Percentiles rank a stretch among this genome's conserved stretches.
Conservation (phyloP, 2,797 vertebrate genomes). For the Scomberomorus guttatus region DNA sequence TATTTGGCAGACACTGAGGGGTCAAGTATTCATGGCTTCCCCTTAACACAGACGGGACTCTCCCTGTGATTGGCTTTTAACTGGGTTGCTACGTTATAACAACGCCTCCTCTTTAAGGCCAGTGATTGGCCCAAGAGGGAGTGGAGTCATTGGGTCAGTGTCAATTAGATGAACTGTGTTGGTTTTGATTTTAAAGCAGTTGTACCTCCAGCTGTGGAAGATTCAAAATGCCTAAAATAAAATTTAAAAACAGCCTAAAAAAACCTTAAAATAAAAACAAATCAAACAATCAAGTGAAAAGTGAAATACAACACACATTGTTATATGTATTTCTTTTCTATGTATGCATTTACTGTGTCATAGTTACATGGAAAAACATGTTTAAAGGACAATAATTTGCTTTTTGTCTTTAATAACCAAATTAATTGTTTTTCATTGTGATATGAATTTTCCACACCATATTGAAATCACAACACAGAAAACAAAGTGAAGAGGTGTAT, state of each 20-base stretch:
- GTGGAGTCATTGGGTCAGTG: neutral
- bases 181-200: conserved; percentile 18
- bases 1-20: neutral
- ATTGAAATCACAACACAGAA: neutral
- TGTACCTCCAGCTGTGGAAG: neutral
- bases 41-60: neutral
- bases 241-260: too few species aligned
- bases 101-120: conserved; percentile 20
- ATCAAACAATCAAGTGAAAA: neutral
- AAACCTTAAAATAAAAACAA: neutral
- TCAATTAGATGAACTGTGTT: conserved; percentile 9
- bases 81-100: conserved; percentile 29
- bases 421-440: too few species aligned
- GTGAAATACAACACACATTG: neutral
- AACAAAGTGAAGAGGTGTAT: too few species aligned
- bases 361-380: neutral
- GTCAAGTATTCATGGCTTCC: neutral
- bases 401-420: neutral
- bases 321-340: too few species aligned
- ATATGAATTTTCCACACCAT: neutral
- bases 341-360: too few species aligned
- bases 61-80: conserved; percentile 22
- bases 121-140: conserved; percentile 37
- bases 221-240: neutral
- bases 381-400: neutral